Evolutionary conservation across 2,797 vertebrate species (phyloP), one percentile per base, ranked within the genome.

Genomic region (Phoxinus dragarum): DNA sequence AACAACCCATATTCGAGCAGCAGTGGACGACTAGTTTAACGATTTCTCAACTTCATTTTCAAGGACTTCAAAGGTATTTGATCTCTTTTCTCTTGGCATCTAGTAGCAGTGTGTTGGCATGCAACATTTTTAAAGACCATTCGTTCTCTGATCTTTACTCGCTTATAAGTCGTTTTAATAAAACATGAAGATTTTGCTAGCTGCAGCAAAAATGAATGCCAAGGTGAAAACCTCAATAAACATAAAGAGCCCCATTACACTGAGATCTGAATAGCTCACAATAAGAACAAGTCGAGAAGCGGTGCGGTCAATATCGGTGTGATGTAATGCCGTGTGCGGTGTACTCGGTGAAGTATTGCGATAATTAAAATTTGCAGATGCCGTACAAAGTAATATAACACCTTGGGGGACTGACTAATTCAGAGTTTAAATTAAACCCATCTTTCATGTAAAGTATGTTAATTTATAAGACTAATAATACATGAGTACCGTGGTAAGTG

Each of bases 371-470:
- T 89, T 91, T 91, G 91, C 92, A 92, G 67, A 80, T 69, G 91
- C 93, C 92, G 90, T 92, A 91, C 91, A 94, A 89, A 91, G 91
- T 88, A 89, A 94, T 93, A 95, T 91, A 91, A 93, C 93, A 93
- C 94, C 91, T 90, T 91, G 73, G 94, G 94, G 95, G 95, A 94
- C 94, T 92, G 90, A 93, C 91, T 90, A 87, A 91, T 90, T 90
- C 83, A 61, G 73, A 79, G 89, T 91, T 92, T 91, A 95, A 94
- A 96, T 95, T 94, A 95, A 96, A 96, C 90, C 90, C 92, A 94
- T 95, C 94, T 93, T 94, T 96, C 94, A 95, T 81, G 73, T 76
- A 73, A 91, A 87, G 88, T 81, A 89, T 88, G 83, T 91, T 89
- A 86, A 89, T 92, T 93, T 91, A 94, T 89, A 90, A 92, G 86